Evolutionary conservation across 35 echinoderm and acorn worm species (phyloP).

Genomic region (Patiria miniata): DNA sequence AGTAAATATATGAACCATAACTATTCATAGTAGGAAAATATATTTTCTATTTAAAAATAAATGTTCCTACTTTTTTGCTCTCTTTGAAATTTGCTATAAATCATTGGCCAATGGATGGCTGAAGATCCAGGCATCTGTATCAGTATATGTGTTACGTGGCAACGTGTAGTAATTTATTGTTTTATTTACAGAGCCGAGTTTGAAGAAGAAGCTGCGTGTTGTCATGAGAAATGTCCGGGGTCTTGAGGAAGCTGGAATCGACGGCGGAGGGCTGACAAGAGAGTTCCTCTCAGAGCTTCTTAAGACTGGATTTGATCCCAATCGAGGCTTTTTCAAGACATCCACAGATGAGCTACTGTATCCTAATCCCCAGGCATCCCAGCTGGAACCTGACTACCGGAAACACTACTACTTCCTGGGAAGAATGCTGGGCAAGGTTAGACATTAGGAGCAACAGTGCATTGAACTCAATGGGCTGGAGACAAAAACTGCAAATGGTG

Average conservation of each 20-base stretch:
- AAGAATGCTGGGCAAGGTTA: constrained; percentile 90
- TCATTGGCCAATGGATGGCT: not conserved
- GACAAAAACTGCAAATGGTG: too few species aligned
- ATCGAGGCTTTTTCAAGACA: constrained; percentile 90
- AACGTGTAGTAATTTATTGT: not conserved
- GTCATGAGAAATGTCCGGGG: constrained; percentile 79
- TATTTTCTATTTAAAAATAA: too few species aligned
- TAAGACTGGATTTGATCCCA: constrained; percentile 85
- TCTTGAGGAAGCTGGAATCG: constrained; percentile 87
- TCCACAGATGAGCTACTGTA: constrained; percentile 80
- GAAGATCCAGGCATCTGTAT: not conserved
- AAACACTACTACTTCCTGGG: constrained; percentile 94
- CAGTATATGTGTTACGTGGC: not conserved
- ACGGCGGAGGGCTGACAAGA: constrained; percentile 75
- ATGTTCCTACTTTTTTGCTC: not conserved
- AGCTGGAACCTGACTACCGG: constrained; percentile 63
- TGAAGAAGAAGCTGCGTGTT: constrained; percentile 80
- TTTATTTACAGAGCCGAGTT: constrained; percentile 63
- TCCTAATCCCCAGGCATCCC: constrained; percentile 72
- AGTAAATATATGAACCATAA: too few species aligned
- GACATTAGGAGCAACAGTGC: too few species aligned
- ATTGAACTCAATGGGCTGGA: too few species aligned
- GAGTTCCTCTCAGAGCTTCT: constrained; percentile 86
- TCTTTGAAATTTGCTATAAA: not conserved
- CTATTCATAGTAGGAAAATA: too few species aligned